phyloP scores from a whole-genome alignment of 2,888 invertebrate species.

The Drosophila pseudotakahashii region DNA sequence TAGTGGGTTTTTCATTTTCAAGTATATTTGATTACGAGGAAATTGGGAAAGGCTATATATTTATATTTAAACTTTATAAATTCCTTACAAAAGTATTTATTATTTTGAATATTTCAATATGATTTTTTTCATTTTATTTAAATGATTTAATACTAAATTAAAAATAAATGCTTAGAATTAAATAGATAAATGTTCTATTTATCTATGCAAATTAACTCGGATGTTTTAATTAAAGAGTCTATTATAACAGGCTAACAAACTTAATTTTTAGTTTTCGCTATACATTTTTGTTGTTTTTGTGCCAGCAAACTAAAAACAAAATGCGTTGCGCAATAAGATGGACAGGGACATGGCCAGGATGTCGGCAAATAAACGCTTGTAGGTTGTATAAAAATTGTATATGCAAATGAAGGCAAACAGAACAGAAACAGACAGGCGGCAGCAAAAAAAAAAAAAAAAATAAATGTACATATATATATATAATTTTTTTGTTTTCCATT shows the following conservation, averaged over 20 bases:
- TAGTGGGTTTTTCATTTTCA: too few relatives aligned
- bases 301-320: conserved; percentile 48
- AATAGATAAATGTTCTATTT: background rate
- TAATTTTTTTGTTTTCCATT: conserved; percentile 23
- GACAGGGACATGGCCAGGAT: conserved; percentile 4
- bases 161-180: too few relatives aligned
- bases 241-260: background rate
- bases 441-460: conserved; percentile 8
- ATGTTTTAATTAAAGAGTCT: background rate
- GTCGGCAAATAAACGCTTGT: conserved; percentile 75
- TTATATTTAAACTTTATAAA: too few relatives aligned
- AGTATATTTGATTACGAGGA: too few relatives aligned
- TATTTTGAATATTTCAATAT: too few relatives aligned
- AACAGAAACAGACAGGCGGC: conserved; percentile 15
- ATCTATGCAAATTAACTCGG: background rate
- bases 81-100: too few relatives aligned
- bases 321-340: conserved; percentile 58
- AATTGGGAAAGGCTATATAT: too few relatives aligned
- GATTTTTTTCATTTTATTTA: too few relatives aligned
- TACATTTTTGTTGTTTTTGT: conserved; percentile 5
- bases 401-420: conserved; percentile 77
- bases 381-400: conserved; percentile 76
- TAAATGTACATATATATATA: conserved; percentile 5
- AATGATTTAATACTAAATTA: too few relatives aligned
- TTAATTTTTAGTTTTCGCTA: conserved; percentile 38